Percentiles rank a stretch among this genome's conserved stretches.
Conservation (phyloP, 2,888 invertebrate genomes). For the Drosophila anceps region DNA sequence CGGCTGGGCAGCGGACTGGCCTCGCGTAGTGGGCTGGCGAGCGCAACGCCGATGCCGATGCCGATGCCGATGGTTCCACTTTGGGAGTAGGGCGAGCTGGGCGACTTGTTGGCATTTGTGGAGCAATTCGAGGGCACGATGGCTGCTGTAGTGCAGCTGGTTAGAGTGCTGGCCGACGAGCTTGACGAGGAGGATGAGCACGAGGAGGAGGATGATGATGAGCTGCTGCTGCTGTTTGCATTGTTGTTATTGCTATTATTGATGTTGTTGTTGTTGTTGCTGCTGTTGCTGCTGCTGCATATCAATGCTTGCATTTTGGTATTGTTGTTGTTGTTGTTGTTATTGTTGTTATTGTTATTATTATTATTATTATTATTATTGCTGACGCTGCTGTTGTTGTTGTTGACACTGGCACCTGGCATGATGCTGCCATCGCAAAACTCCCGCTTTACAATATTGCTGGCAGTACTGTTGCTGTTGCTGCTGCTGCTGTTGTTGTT, state of each 20-base stretch:
- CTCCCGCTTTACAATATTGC: constrained; percentile 84
- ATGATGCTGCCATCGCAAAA: constrained; percentile 83
- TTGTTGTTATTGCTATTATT: constrained; percentile 39
- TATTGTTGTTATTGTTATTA: constrained; percentile 61
- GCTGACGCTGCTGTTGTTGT: constrained; percentile 61
- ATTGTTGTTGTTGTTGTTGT: constrained; percentile 33
- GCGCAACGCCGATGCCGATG: constrained; percentile 43
- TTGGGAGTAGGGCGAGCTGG: constrained; percentile 70
- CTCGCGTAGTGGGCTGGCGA: constrained; percentile 46
- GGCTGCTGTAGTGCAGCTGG: constrained; percentile 81
- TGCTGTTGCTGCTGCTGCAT: constrained; percentile 43
- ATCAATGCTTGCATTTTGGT: constrained; percentile 71
- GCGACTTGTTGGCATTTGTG: constrained; percentile 81
- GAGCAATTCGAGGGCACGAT: constrained; percentile 81
- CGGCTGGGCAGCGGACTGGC: constrained; percentile 60
- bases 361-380: constrained; percentile 61
- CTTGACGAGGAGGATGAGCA: constrained; percentile 80
- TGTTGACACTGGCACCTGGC: constrained; percentile 73
- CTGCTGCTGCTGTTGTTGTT: constrained; percentile 34
- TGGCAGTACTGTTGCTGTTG: constrained; percentile 41
- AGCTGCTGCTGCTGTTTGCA: constrained; percentile 73
- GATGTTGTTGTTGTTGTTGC: constrained; percentile 36
- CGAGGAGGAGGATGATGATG: constrained; percentile 80
- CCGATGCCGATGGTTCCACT: constrained; percentile 63
- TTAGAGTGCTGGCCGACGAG: constrained; percentile 68